Base-by-base conservation (phyloP, 2,797 vertebrate genomes). In the Triplophysa bombifrons region DNA sequence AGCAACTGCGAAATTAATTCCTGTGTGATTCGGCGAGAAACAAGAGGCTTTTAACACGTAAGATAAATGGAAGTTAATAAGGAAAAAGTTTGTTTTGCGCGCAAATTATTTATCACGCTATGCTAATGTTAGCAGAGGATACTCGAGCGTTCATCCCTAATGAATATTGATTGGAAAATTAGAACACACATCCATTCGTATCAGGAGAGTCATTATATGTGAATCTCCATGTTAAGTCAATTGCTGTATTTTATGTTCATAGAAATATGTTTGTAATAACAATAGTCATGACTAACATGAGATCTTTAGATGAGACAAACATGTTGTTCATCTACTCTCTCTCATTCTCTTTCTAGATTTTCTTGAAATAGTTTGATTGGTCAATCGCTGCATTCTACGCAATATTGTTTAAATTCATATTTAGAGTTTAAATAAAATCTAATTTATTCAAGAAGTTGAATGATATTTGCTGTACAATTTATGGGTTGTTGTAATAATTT, bases 81-180 rank as follows among this genome's bases (percentile, higher is more conserved):
- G 46, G 67, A 69, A 76, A 56, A 68, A 68, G 64, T 76, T 72
- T 20, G 51, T 76, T 68, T 58, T 68, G 38, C 34, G 10, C 64
- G 30, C 64, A 68, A 76, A 77, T 69, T 77, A 69, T 77, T 60
- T 77, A 77, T 77, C 19, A 69, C 11, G 11, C 14, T 69, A 50
- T 69, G 75, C 25, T 69, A 69, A 77, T 69, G 38, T 67, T 76
- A 50, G 25, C 19, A 50, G 55, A 77, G 41, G 55, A 69, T 69
- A 19, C 66, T 16, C 34, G 53, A 46, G 44, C 20, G 13, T 77
- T 77, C 27, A 61, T 44, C 30, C 4, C 41, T 77, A 69, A 77
- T 69, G 55, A 69, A 77, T 69, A 77, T 69, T 50, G 55, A 77
- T 61, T 77, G 25, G 38, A 46, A 68, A 67, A 68, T 34, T 53